Percentiles rank a stretch among this genome's conserved stretches.
Evolutionary conservation across 1,140 invertebrate species (phyloP).

Genomic region (Leptinotarsa undecemlineata): DNA sequence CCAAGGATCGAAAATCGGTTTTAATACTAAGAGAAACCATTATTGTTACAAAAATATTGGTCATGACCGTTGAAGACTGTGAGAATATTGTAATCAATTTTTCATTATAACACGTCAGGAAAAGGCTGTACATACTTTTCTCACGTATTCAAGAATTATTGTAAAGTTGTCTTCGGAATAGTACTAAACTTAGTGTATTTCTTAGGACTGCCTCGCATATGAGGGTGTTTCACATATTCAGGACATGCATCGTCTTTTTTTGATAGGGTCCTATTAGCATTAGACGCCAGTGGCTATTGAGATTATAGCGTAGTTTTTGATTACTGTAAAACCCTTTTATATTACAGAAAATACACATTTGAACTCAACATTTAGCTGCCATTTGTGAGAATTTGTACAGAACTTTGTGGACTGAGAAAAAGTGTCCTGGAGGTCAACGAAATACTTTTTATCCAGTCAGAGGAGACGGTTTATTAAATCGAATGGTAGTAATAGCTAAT

Average conservation of each 20-base stretch:
- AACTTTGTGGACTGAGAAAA: too few relatives aligned
- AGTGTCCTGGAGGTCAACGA: too few relatives aligned
- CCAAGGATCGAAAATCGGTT: not conserved
- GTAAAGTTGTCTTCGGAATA: conserved; percentile 8
- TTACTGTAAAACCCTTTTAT: too few relatives aligned
- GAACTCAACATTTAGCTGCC: too few relatives aligned
- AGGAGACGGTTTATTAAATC: too few relatives aligned
- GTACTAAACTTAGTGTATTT: not conserved
- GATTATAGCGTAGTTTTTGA: too few relatives aligned
- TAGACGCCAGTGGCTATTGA: not conserved
- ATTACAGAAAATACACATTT: too few relatives aligned
- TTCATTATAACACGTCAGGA: not conserved
- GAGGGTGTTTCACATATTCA: not conserved
- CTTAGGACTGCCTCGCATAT: conserved; percentile 7
- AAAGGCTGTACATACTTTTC: conserved; percentile 19
- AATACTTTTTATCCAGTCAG: too few relatives aligned
- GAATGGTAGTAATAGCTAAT: too few relatives aligned
- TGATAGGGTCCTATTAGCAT: not conserved
- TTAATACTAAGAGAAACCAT: not conserved
- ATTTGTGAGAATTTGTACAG: too few relatives aligned
- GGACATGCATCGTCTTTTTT: not conserved
- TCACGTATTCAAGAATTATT: conserved; percentile 15
- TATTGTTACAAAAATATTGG: not conserved
- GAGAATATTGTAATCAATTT: too few relatives aligned
- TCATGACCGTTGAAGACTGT: too few relatives aligned